Evolutionary conservation across 2,113 vertebrate species (phyloP).

Genomic region (Cephalopterus ornatus): DNA sequence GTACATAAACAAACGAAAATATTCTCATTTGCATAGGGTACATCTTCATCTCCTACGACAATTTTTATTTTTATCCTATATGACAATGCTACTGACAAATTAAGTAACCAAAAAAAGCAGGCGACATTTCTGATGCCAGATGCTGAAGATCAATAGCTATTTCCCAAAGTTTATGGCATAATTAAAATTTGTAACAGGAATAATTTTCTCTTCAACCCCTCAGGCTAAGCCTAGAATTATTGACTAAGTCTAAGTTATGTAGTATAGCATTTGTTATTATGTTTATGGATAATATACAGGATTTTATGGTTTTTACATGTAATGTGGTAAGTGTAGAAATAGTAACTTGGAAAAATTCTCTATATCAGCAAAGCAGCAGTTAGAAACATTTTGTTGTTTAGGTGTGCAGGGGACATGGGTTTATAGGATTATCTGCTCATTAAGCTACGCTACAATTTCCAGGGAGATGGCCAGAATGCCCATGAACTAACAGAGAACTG

Average conservation of each 20-base stretch:
- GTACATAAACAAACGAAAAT: conserved; percentile 41
- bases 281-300: conserved; percentile 74
- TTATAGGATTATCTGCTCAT: neutral
- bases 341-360: conserved; percentile 37
- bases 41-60: conserved; percentile 41
- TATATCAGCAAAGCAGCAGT: neutral
- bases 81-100: conserved; percentile 37
- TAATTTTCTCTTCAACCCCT: conserved; percentile 75
- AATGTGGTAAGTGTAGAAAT: conserved; percentile 64
- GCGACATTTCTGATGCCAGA: conserved; percentile 63
- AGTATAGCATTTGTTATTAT: conserved; percentile 70
- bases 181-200: conserved; percentile 81
- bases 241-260: conserved; percentile 73
- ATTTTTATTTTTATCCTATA: conserved; percentile 55
- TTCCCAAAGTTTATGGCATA: conserved; percentile 77
- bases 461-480: conserved; percentile 5
- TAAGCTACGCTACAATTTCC: neutral
- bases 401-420: neutral
- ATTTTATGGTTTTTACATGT: conserved; percentile 68
- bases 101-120: conserved; percentile 52
- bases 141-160: conserved; percentile 79
- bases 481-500: neutral
- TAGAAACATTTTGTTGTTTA: conserved; percentile 6
- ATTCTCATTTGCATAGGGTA: conserved; percentile 28
- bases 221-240: conserved; percentile 75